Evolutionary conservation across 1,140 invertebrate species (phyloP).

Genomic region (Solen grandis): DNA sequence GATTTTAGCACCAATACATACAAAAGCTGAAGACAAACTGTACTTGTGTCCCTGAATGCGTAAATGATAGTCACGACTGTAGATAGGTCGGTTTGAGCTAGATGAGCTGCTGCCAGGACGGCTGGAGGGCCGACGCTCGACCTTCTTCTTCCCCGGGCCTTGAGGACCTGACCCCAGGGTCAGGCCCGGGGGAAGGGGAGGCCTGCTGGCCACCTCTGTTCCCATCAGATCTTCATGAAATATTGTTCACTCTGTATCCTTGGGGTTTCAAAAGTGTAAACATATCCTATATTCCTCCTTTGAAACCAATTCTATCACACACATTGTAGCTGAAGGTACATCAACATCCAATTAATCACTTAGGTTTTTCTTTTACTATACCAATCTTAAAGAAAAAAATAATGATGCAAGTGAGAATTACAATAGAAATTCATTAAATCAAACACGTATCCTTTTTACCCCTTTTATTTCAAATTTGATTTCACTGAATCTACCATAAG

Average conservation of each 20-base stretch:
- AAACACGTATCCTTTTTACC: too few species aligned
- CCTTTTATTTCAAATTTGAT: too few species aligned
- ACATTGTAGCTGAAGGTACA: background rate
- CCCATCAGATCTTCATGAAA: conserved; percentile 37
- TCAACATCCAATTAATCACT: background rate
- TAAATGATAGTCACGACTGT: conserved; percentile 41
- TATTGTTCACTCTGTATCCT: background rate
- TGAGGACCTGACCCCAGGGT: conserved; percentile 21
- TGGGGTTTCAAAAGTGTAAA: background rate
- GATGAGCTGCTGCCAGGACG: background rate
- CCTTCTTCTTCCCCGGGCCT: conserved; percentile 13
- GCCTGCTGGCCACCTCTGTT: conserved; percentile 53
- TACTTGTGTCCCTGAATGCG: conserved; percentile 50
- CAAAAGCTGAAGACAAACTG: conserved; percentile 44
- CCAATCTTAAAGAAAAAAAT: background rate
- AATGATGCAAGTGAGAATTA: too few species aligned
- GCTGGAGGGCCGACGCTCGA: conserved; percentile 20
- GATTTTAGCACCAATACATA: conserved; percentile 55
- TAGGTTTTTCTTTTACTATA: too few species aligned
- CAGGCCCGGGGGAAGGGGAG: conserved; percentile 37
- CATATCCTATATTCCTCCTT: background rate
- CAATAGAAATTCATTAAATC: too few species aligned
- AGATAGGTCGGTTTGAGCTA: conserved; percentile 1
- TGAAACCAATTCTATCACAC: background rate
- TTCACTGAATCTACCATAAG: too few species aligned